phyloP scores from a whole-genome alignment of 2,888 invertebrate genomes.

The Agapostemon virescens region DNA sequence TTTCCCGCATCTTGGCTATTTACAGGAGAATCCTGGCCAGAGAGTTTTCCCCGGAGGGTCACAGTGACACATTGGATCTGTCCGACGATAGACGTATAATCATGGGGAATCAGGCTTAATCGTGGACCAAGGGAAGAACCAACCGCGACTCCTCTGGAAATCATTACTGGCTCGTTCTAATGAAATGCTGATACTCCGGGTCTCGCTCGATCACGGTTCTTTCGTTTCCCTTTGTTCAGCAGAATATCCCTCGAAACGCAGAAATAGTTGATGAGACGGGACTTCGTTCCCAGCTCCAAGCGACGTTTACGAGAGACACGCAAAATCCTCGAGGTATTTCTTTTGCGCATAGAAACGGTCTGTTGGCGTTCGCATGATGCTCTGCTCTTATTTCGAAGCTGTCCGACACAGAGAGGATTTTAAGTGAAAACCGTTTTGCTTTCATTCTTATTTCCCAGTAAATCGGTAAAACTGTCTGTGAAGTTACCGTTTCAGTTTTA shows the following conservation, averaged over 20 bases:
- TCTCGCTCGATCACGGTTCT: constrained; percentile 29
- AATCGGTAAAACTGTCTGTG: neutral
- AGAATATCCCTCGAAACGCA: neutral
- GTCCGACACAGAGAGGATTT: neutral
- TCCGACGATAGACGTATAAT: constrained; percentile 50
- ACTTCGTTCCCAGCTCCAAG: neutral
- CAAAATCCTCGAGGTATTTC: neutral
- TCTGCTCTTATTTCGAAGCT: neutral
- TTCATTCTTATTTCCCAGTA: neutral
- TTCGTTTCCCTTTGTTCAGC: constrained; percentile 13
- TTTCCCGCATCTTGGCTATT: constrained; percentile 23
- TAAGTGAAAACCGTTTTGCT: neutral
- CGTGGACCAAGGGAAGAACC: constrained; percentile 12
- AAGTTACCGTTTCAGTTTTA: neutral
- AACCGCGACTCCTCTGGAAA: constrained; percentile 15
- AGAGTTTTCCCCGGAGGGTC: constrained; percentile 56
- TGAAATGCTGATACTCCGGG: constrained; percentile 42
- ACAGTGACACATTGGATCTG: constrained; percentile 62
- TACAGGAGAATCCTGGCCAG: constrained; percentile 18
- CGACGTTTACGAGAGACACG: neutral
- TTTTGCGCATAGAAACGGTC: neutral
- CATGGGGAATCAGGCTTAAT: constrained; percentile 51
- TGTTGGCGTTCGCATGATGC: neutral
- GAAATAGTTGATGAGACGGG: neutral
- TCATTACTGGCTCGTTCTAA: constrained; percentile 38